Percentiles rank a stretch among this genome's conserved stretches.
Evolutionary conservation across 2,888 invertebrate species (phyloP).

Genomic region (Tenthredo distinguenda): DNA sequence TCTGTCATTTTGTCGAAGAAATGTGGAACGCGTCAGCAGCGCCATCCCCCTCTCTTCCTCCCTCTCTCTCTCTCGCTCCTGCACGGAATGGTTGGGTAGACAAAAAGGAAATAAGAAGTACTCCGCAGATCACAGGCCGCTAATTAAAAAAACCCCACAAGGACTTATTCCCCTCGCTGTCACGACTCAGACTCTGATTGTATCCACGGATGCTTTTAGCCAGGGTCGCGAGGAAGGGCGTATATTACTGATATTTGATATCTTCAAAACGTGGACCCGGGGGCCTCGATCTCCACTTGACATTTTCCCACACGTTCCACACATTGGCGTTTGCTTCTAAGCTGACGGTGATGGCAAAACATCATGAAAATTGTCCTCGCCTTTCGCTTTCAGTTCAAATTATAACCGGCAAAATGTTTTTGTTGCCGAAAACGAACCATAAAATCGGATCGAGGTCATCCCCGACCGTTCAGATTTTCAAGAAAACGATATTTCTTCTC

Average conservation of each 20-base stretch:
- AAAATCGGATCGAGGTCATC: neutral
- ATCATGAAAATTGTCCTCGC: neutral
- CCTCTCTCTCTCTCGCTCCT: neutral
- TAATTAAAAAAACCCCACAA: constrained; percentile 62
- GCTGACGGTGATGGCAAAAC: neutral
- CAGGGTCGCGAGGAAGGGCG: neutral
- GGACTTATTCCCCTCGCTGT: constrained; percentile 24
- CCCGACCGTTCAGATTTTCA: neutral
- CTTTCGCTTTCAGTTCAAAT: neutral
- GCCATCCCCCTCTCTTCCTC: neutral
- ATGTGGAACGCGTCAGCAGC: constrained; percentile 31
- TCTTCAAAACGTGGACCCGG: neutral
- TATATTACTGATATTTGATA: constrained; percentile 13
- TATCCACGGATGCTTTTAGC: constrained; percentile 21
- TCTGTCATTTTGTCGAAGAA: constrained; percentile 41
- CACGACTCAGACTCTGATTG: constrained; percentile 23
- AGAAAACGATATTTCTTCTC: neutral
- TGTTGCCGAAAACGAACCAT: neutral
- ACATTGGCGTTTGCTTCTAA: neutral
- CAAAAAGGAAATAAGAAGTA: constrained; percentile 56
- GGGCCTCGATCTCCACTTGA: constrained; percentile 9
- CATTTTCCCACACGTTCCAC: neutral
- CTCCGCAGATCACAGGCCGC: constrained; percentile 64
- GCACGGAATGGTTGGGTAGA: constrained; percentile 10
- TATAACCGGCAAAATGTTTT: neutral